These are phyloP conservation scores for Silurus aristotelis DNA, from an alignment of 2,797 vertebrate species.

Conservation along the genomic window DNA sequence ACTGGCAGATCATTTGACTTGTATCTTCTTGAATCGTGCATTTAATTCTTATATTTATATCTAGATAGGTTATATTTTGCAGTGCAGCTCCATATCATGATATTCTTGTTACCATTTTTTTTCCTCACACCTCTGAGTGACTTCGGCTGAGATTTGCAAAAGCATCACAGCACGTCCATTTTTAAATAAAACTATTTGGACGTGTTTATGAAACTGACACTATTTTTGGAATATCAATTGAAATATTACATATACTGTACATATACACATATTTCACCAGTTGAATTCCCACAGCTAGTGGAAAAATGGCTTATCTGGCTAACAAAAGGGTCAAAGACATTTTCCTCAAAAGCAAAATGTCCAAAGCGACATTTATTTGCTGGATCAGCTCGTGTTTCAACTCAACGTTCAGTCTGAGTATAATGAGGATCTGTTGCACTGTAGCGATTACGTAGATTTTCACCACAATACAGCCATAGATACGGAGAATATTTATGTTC, in stretches of 20 bases:
- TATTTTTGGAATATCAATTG: neutral
- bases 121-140: neutral
- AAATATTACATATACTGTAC: neutral
- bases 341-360: slow-evolving; percentile 60
- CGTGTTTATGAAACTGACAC: neutral
- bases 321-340: neutral
- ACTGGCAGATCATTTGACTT: too few relatives aligned
- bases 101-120: neutral
- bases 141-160: neutral
- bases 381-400: neutral
- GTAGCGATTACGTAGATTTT: neutral
- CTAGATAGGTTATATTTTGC: too few relatives aligned
- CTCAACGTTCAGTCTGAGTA: slow-evolving; percentile 2
- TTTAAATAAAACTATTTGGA: neutral
- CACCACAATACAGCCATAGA: slow-evolving; percentile 30
- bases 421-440: slow-evolving; percentile 15
- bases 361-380: slow-evolving; percentile 57
- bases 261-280: neutral
- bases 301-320: neutral
- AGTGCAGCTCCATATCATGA: too few relatives aligned
- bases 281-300: neutral
- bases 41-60: too few relatives aligned
- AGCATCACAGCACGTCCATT: neutral
- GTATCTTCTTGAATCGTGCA: too few relatives aligned
- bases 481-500: slow-evolving; percentile 15